Evolutionary conservation across 2,888 invertebrate species (phyloP).

Genomic region (Microctonus hyperodae): DNA sequence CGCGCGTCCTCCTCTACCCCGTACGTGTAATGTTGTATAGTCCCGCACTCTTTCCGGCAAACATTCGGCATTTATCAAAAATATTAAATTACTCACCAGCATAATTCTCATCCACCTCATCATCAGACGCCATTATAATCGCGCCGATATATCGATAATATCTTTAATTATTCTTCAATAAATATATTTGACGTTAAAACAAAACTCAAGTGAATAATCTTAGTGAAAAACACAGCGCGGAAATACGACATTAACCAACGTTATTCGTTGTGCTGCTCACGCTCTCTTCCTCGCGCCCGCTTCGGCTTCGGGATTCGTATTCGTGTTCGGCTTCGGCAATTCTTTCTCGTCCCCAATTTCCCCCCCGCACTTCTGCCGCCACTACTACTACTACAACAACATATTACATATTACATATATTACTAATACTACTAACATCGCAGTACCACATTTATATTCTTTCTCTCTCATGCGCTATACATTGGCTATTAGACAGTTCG

Average conservation of each 20-base stretch:
- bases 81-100: slow-evolving; percentile 73
- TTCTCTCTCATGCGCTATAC: slow-evolving; percentile 39
- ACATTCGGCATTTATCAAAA: slow-evolving; percentile 31
- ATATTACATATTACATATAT: too few species aligned
- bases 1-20: slow-evolving; percentile 53
- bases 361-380: slow-evolving; percentile 20
- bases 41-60: slow-evolving; percentile 41
- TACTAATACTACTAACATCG: too few species aligned
- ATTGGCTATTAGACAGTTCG: slow-evolving; percentile 40
- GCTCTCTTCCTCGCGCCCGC: slow-evolving; percentile 35
- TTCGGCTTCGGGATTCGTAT: slow-evolving; percentile 33
- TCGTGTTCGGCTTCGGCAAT: slow-evolving; percentile 24
- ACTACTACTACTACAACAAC: too few species aligned
- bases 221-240: slow-evolving; percentile 42
- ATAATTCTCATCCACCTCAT: slow-evolving; percentile 85
- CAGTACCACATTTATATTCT: slow-evolving; percentile 5
- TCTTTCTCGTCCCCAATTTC: slow-evolving; percentile 39
- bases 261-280: slow-evolving; percentile 36
- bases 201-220: slow-evolving; percentile 33
- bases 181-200: slow-evolving; percentile 29
- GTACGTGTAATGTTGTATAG: slow-evolving; percentile 17
- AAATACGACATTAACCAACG: slow-evolving; percentile 50
- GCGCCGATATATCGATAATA: slow-evolving; percentile 24
- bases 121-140: slow-evolving; percentile 80
- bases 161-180: slow-evolving; percentile 25